These are phyloP conservation scores for Hyles euphorbiae DNA, from an alignment of 1,140 invertebrate genomes.

Conservation along the genomic window DNA sequence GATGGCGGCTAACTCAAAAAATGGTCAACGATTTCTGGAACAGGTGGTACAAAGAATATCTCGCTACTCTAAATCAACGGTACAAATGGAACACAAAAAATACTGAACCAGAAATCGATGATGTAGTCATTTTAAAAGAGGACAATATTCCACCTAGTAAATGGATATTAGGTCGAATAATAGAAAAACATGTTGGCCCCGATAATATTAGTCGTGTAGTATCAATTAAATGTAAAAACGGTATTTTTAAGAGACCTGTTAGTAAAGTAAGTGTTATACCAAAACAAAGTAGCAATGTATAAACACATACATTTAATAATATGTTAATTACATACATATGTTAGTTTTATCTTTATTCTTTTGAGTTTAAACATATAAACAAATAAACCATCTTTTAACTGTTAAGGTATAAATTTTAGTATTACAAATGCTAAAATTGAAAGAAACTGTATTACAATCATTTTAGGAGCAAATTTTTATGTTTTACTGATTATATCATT, in stretches of 20 bases:
- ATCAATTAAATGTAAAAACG: slow-evolving; percentile 8
- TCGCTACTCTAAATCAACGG: background rate
- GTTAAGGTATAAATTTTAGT: too few species aligned
- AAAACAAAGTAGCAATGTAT: background rate
- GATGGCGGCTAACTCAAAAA: slow-evolving; percentile 1
- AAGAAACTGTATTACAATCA: too few species aligned
- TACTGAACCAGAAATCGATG: slow-evolving; percentile 3
- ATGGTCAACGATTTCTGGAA: slow-evolving; percentile 3
- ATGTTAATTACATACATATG: too few species aligned
- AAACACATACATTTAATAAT: too few species aligned
- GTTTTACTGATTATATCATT: too few species aligned
- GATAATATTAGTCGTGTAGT: slow-evolving; percentile 10
- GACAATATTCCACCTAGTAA: slow-evolving; percentile 11
- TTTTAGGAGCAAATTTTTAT: too few species aligned
- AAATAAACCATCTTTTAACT: too few species aligned
- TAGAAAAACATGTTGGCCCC: background rate
- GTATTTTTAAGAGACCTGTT: slow-evolving; percentile 4
- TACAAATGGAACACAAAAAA: slow-evolving; percentile 1
- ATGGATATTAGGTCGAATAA: slow-evolving; percentile 8
- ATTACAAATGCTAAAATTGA: too few species aligned
- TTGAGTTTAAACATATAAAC: too few species aligned
- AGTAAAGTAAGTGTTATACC: slow-evolving; percentile 11
- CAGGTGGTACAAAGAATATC: slow-evolving; percentile 4
- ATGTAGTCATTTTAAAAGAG: slow-evolving; percentile 8
- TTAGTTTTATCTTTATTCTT: too few species aligned